Conservation (phyloP, 2,113 vertebrate genomes). For the Greenwoodochromis staneri region DNA sequence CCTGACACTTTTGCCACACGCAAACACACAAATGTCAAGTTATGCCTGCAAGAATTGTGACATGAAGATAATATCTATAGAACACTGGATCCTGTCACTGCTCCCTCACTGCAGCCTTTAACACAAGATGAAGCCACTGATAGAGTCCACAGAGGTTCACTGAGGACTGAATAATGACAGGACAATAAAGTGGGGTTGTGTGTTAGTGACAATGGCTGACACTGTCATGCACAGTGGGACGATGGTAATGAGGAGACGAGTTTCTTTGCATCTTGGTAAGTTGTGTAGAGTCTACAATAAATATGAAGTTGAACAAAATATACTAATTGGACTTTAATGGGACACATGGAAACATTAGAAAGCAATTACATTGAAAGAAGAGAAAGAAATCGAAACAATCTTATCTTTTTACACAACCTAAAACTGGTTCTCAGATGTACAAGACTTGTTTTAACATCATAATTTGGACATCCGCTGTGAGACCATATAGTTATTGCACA, state of each 20-base stretch:
- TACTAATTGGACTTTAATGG: neutral
- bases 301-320: neutral
- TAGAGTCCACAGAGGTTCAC: neutral
- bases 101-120: neutral
- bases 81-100: neutral
- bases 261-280: neutral
- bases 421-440: neutral
- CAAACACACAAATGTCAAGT: neutral
- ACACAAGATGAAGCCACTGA: conserved; percentile 11
- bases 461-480: neutral
- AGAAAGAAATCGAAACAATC: neutral
- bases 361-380: neutral
- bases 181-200: neutral
- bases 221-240: neutral
- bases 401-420: neutral
- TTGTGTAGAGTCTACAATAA: neutral
- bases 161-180: conserved; percentile 1
- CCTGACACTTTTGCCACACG: neutral
- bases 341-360: neutral
- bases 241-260: neutral
- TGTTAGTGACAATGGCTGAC: neutral
- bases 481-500: neutral
- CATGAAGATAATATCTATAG: conserved; percentile 7
- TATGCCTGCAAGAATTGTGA: neutral
- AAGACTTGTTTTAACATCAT: neutral